Percentiles rank a stretch among this genome's conserved stretches.
phyloP scores from a whole-genome alignment of 2,797 vertebrate genomes.

The Peromyscus eremicus region DNA sequence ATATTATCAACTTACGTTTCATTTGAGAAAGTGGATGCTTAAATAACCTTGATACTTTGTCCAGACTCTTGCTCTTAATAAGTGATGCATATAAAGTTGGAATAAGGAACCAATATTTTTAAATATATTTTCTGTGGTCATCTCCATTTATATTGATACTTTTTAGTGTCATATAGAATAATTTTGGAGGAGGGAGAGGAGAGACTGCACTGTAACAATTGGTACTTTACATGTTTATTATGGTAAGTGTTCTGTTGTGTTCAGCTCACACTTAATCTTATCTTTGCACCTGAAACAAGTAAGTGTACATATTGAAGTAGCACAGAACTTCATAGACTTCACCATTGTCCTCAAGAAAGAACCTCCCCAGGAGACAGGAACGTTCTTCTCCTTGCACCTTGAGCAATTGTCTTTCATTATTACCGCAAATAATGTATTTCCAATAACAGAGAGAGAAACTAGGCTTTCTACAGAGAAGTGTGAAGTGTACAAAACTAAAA shows the following conservation, averaged over 20 bases:
- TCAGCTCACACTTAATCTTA: slow-evolving; percentile 15
- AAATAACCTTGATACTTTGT: background rate
- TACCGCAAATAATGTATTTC: slow-evolving; percentile 7
- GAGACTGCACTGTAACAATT: background rate
- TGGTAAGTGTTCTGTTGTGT: background rate
- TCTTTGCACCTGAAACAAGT: background rate
- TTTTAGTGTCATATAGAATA: background rate
- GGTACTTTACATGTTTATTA: background rate
- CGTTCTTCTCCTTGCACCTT: background rate
- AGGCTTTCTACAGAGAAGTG: slow-evolving; percentile 28
- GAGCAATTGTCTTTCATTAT: background rate
- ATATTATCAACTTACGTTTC: background rate
- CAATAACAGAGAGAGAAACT: background rate
- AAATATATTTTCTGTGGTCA: background rate
- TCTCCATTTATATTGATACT: background rate
- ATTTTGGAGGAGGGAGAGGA: background rate
- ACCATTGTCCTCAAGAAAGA: background rate
- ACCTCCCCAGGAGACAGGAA: background rate
- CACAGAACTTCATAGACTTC: background rate
- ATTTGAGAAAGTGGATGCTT: slow-evolving; percentile 37
- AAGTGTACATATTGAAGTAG: slow-evolving; percentile 7
- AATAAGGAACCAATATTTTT: background rate
- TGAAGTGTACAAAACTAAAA: slow-evolving; percentile 15
- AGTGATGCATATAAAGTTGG: background rate
- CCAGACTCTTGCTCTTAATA: slow-evolving; percentile 10